Conservation (phyloP, 1,140 invertebrate species). For the Onthophagus taurus region DNA sequence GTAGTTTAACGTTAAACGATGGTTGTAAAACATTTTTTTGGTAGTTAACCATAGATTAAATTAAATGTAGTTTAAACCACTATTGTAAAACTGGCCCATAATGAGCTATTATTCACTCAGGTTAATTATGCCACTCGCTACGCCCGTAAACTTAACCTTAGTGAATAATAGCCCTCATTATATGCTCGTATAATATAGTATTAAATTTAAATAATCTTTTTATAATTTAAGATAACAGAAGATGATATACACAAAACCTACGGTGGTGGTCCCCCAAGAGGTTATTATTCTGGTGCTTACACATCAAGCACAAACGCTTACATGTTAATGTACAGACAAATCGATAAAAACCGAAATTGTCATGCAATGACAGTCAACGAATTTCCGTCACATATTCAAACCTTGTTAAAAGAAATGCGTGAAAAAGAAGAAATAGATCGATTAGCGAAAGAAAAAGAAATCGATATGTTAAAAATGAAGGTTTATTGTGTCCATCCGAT, state of each 20-base stretch:
- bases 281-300: conserved; percentile 66
- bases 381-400: conserved; percentile 67
- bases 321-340: conserved; percentile 86
- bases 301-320: conserved; percentile 85
- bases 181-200: background rate
- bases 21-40: no score
- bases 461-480: conserved; percentile 52
- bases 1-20: no score
- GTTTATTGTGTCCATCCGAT: conserved; percentile 55
- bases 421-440: conserved; percentile 58
- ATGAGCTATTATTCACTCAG: no score
- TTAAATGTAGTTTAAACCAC: no score
- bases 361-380: conserved; percentile 56
- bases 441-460: conserved; percentile 48
- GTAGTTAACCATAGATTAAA: no score
- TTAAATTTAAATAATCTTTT: background rate
- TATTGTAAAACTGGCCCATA: no score
- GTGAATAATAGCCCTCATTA: no score
- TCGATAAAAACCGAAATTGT: conserved; percentile 61
- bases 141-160: no score
- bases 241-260: conserved; percentile 81
- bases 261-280: conserved; percentile 60
- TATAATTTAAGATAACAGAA: conserved; percentile 61
- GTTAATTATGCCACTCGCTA: no score
- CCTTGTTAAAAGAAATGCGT: conserved; percentile 54